phyloP scores from a whole-genome alignment of 2,113 vertebrate species.

The Oncorhynchus gorbuscha region DNA sequence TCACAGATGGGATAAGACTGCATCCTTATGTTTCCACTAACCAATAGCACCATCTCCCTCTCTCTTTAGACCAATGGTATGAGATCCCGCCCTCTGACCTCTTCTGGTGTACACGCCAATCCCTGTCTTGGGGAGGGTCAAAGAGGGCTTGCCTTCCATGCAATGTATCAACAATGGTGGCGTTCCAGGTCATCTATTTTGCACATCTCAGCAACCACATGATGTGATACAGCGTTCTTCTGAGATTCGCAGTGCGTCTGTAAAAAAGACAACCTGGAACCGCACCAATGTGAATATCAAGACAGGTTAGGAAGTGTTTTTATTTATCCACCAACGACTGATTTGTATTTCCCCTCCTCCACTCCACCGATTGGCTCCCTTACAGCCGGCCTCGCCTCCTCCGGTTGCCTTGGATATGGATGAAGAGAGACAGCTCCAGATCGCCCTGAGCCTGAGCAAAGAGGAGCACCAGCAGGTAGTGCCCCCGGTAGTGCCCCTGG shows the following conservation, averaged over 20 bases:
- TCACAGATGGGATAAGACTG: conserved; percentile 33
- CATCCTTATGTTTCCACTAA: conserved; percentile 53
- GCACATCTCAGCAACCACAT: too few relatives aligned
- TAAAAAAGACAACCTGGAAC: too few relatives aligned
- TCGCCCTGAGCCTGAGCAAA: conserved; percentile 75
- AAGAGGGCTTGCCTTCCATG: conserved; percentile 52
- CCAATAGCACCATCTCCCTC: conserved; percentile 27
- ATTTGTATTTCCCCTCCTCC: neutral
- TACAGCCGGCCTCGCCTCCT: conserved; percentile 46
- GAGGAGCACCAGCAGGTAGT: conserved; percentile 75
- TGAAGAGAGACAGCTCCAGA: conserved; percentile 73
- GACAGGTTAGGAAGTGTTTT: neutral
- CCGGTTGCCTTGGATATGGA: conserved; percentile 59
- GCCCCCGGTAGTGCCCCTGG: neutral
- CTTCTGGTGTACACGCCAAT: conserved; percentile 17
- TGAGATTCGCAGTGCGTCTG: too few relatives aligned
- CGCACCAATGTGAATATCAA: neutral
- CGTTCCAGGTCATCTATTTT: too few relatives aligned
- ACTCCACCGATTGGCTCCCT: conserved; percentile 2
- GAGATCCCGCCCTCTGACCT: conserved; percentile 27
- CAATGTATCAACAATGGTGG: neutral
- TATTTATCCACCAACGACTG: conserved; percentile 8
- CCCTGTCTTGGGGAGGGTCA: conserved; percentile 7
- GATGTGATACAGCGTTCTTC: too few relatives aligned
- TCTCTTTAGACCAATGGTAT: conserved; percentile 22